Evolutionary conservation across 2,113 vertebrate species (phyloP), one percentile per base, ranked within the genome.

Genomic region (Nestor notabilis): DNA sequence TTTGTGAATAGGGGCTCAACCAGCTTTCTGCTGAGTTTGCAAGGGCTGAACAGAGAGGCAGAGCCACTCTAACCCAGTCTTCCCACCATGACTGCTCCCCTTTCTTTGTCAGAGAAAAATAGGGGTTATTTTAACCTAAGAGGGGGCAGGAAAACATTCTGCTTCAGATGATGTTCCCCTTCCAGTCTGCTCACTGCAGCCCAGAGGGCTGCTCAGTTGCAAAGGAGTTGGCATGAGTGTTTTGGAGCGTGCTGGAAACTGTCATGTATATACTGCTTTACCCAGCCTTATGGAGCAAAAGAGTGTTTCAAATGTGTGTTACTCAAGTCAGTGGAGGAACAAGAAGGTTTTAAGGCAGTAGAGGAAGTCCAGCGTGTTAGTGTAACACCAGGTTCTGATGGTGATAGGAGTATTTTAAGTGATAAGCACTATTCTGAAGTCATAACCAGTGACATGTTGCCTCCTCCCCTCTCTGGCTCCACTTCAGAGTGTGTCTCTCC

Each of bases 181-280:
- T 79, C 43, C 91, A 94, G 85, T 39, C 64, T 68, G 78, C 84
- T 4, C 83, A 47, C 27, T 71, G 65, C 69, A 87, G 86, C 85
- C 78, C 84, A 14, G 83, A 83, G 90, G 52, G 95, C 56, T 96
- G 96, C 89, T 93, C 81, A 83, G 90, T 70, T 80, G 94, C 88
- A 29, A 46, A 89, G 85, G 66, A 87, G 66, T 7, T 91, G 95
- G 94, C 78, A 89, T 29, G 1, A 71, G 44, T 11, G 4, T 31
- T 87, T 44, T 2, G 81, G 71, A 90, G 55, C 35, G 13, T 86
- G 89, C 91, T 95, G 93, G 93, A 76, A 94, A 63, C 87, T 94
- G 93, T 83, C 91, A 63, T 7, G 33, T 44, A 37, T 64, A 31
- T 17, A 2, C 65, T 43, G 87, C 87, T 84, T 55, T 46, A 53